phyloP scores from a whole-genome alignment of 2,113 vertebrate genomes.

The Synodontis membranacea region DNA sequence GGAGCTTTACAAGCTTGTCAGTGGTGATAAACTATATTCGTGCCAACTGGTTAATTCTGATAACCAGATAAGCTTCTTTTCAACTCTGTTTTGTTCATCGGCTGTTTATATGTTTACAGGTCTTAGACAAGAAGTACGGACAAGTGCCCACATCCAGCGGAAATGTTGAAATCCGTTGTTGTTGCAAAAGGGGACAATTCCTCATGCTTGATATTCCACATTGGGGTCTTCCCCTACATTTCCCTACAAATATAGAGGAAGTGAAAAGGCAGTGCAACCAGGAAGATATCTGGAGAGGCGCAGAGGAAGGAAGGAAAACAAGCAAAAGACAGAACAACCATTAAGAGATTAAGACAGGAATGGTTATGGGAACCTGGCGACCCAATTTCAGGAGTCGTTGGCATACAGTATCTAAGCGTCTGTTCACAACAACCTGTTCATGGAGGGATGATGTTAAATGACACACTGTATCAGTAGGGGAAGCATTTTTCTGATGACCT shows the following conservation, averaged over 20 bases:
- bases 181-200: neutral
- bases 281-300: neutral
- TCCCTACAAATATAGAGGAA: neutral
- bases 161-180: neutral
- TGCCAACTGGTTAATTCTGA: neutral
- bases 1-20: neutral
- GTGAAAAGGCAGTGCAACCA: neutral
- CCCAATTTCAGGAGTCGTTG: neutral
- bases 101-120: neutral
- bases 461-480: neutral
- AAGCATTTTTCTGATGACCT: neutral
- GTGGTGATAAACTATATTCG: too few relatives aligned
- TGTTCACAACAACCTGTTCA: neutral
- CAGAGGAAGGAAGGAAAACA: neutral
- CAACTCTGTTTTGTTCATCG: neutral
- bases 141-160: too few relatives aligned
- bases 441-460: neutral
- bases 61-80: neutral
- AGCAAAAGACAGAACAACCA: neutral
- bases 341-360: neutral
- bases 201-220: neutral
- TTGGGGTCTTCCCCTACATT: too few relatives aligned
- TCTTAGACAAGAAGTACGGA: neutral
- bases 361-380: neutral
- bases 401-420: neutral